A percentile compares a stretch with the other conserved stretches of the same genome.
Conservation (phyloP, 2,888 invertebrate species). For the Xylophagus ater region DNA sequence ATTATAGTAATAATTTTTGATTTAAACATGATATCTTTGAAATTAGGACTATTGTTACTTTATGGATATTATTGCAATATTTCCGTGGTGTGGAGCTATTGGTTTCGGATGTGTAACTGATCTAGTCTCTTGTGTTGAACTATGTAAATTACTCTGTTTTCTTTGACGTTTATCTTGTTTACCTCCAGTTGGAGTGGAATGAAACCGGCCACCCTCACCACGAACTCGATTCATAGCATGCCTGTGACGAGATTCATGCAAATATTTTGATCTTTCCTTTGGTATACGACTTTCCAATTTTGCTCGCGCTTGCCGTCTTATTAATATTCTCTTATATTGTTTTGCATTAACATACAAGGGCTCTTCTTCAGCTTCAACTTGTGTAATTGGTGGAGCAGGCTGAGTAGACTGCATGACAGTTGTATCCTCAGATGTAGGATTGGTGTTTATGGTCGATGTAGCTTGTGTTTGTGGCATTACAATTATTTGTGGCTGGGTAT, state of each 20-base stretch:
- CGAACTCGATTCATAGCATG: conserved; percentile 97
- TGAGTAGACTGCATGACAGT: conserved; percentile 19
- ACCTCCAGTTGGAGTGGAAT: conserved; percentile 52
- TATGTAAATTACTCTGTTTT: conserved; percentile 12
- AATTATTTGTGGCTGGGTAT: conserved; percentile 23
- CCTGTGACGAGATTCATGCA: conserved; percentile 93
- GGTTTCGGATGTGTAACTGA: conserved; percentile 31
- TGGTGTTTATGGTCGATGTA: conserved; percentile 21
- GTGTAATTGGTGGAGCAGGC: conserved; percentile 19
- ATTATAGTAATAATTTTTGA: no score
- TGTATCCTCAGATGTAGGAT: conserved; percentile 12
- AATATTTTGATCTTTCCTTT: conserved; percentile 92
- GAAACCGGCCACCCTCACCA: conserved; percentile 93
- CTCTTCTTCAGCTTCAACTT: conserved; percentile 63
- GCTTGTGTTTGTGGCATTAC: conserved; percentile 25
- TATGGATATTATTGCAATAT: conserved; percentile 36
- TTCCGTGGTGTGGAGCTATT: conserved; percentile 36
- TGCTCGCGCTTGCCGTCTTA: conserved; percentile 86
- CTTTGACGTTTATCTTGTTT: conserved; percentile 12
- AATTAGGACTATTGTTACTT: conserved; percentile 24
- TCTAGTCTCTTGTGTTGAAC: conserved; percentile 12
- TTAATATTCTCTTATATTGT: conserved; percentile 92
- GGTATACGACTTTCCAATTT: conserved; percentile 94
- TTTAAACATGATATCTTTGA: no score
- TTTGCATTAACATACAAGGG: conserved; percentile 97